phyloP scores from a whole-genome alignment of 2,888 invertebrate species.

The Conchocele bisecta region DNA sequence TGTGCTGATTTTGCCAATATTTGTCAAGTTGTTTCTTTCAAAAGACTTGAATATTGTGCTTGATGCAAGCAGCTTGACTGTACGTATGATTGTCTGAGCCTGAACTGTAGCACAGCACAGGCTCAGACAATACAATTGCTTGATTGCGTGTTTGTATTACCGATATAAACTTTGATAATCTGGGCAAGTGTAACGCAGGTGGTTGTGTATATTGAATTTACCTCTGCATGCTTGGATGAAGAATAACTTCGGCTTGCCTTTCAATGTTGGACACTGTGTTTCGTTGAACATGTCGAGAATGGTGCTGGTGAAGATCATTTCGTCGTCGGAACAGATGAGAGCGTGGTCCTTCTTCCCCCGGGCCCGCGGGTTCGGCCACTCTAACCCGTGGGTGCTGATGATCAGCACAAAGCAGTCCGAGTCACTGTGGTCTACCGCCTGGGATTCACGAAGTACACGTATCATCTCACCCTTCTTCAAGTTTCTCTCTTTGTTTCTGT shows the following conservation, averaged over 20 bases:
- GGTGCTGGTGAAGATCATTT: slow-evolving; percentile 44
- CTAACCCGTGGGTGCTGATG: slow-evolving; percentile 51
- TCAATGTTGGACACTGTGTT: slow-evolving; percentile 39
- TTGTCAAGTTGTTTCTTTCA: no score
- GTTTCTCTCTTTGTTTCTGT: slow-evolving; percentile 29
- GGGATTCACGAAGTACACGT: slow-evolving; percentile 18
- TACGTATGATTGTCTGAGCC: no score
- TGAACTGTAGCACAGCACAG: no score
- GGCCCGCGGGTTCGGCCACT: slow-evolving; percentile 19
- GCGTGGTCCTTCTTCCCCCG: slow-evolving; percentile 45
- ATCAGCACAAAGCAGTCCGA: slow-evolving; percentile 51
- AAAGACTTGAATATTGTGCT: no score
- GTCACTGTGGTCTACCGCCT: slow-evolving; percentile 31
- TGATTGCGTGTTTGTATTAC: no score
- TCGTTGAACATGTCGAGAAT: slow-evolving; percentile 58
- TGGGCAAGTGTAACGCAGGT: no score
- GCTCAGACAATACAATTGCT: no score
- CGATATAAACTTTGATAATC: no score
- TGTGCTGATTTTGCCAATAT: no score
- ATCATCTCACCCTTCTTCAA: slow-evolving; percentile 34
- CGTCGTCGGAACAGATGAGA: slow-evolving; percentile 50
- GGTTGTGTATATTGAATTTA: no score
- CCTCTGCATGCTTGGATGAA: slow-evolving; percentile 58
- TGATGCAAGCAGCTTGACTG: no score
- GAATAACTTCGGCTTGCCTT: slow-evolving; percentile 54